Conservation (phyloP, 2,113 vertebrate genomes). For the Pelodiscus sinensis region DNA sequence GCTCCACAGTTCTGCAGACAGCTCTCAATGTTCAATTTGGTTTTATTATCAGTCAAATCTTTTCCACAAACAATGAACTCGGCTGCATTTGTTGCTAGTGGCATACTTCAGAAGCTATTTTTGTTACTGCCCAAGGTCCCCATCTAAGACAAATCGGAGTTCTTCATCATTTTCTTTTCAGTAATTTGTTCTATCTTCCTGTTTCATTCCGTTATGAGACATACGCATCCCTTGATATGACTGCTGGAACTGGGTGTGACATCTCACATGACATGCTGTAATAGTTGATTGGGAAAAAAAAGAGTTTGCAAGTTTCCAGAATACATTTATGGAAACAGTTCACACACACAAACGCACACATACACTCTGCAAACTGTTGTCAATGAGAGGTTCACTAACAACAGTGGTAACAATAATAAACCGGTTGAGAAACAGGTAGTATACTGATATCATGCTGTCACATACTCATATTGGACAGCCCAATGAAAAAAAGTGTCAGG, state of each 20-base stretch:
- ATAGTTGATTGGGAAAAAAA: constrained; percentile 9
- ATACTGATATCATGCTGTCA: background rate
- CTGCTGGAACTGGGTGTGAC: constrained; percentile 7
- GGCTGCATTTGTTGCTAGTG: constrained; percentile 36
- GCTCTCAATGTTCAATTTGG: constrained; percentile 16
- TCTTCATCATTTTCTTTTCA: constrained; percentile 57
- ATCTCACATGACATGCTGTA: background rate
- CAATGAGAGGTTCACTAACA: background rate
- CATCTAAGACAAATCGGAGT: constrained; percentile 30
- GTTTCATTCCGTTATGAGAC: constrained; percentile 39
- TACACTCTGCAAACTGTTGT: background rate
- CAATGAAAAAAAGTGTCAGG: background rate
- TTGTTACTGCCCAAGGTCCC: constrained; percentile 43
- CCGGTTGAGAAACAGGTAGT: background rate
- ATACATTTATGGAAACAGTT: background rate
- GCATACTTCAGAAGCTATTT: constrained; percentile 55
- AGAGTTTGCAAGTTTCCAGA: background rate
- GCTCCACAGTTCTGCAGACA: background rate
- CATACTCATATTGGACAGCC: background rate
- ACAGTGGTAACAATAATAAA: background rate
- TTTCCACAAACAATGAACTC: constrained; percentile 48
- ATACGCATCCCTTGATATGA: constrained; percentile 29
- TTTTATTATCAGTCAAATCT: constrained; percentile 55
- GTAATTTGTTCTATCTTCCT: constrained; percentile 45
- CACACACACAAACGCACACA: background rate